phyloP scores from a whole-genome alignment of 2,113 vertebrate species.

The Grammomys surdaster region DNA sequence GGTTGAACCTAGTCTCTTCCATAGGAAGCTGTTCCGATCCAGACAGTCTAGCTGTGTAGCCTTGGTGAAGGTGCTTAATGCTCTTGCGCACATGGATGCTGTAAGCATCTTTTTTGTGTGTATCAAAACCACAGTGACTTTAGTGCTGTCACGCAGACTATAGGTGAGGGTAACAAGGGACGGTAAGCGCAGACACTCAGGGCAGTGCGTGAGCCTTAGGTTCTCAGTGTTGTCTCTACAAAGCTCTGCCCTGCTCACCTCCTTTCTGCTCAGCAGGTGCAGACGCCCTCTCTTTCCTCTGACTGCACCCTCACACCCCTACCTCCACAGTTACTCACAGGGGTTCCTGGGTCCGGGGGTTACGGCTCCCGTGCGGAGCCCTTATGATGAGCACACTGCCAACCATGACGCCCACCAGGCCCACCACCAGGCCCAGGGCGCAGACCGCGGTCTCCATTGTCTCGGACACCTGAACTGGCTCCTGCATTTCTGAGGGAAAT shows the following conservation, averaged over 20 bases:
- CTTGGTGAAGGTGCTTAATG: not conserved
- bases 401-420: constrained; percentile 57
- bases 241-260: not conserved
- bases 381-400: constrained; percentile 53
- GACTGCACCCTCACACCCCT: not conserved
- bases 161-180: not conserved
- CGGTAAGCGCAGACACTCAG: not conserved
- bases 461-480: constrained; percentile 16
- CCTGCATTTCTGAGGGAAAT: constrained; percentile 49
- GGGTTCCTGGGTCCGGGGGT: not conserved
- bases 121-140: not conserved
- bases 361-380: not conserved
- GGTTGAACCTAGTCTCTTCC: not conserved
- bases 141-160: not conserved
- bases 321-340: not conserved
- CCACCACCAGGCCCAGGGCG: constrained; percentile 68
- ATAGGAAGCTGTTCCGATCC: not conserved
- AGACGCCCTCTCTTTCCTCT: not conserved
- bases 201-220: not conserved
- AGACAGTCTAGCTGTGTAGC: not conserved
- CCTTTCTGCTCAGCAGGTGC: not conserved
- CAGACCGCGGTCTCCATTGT: constrained; percentile 70
- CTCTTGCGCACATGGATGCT: not conserved
- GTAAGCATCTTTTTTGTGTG: fast-evolving
- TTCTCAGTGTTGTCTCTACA: too few species aligned